These are phyloP conservation scores for Buathra laborator DNA, from an alignment of 2,888 invertebrate genomes.

Conservation along the genomic window DNA sequence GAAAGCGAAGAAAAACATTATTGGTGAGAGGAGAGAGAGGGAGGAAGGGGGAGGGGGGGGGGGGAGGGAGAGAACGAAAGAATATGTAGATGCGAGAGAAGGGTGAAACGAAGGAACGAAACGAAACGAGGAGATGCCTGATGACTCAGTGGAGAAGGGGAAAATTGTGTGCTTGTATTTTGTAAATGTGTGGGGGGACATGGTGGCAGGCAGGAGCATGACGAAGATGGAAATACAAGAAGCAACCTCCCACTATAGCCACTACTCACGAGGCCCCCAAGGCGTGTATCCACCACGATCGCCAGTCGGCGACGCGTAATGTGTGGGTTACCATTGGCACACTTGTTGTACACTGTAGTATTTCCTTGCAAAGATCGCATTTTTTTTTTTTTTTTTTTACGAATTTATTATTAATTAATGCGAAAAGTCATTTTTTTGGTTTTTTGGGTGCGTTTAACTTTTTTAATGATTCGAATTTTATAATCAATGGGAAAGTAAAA, in stretches of 20 bases:
- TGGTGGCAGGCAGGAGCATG: constrained; percentile 54
- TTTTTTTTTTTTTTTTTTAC: constrained; percentile 2
- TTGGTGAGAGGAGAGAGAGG: constrained; percentile 2
- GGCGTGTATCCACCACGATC: constrained; percentile 49
- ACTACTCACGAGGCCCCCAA: constrained; percentile 52
- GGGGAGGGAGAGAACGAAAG: constrained; percentile 31
- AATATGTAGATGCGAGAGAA: constrained; percentile 59
- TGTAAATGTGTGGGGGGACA: constrained; percentile 32
- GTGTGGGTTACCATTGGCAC: constrained; percentile 53
- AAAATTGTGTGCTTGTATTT: constrained; percentile 26
- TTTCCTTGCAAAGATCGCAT: background rate
- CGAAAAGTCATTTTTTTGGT: too few species aligned
- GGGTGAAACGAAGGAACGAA: constrained; percentile 38
- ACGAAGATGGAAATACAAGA: constrained; percentile 70
- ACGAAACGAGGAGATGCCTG: constrained; percentile 63
- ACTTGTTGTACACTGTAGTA: constrained; percentile 32
- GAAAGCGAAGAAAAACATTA: constrained; percentile 11
- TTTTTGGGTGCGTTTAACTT: too few species aligned
- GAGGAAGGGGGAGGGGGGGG: constrained; percentile 10
- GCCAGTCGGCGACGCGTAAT: constrained; percentile 53
- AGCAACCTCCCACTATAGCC: constrained; percentile 66
- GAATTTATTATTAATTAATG: background rate
- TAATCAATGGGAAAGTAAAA: too few species aligned
- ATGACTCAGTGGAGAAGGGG: constrained; percentile 65
- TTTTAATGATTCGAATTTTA: too few species aligned